Base-by-base conservation (phyloP, 1,140 invertebrate species). In the Hyposmocoma kahamanoa region DNA sequence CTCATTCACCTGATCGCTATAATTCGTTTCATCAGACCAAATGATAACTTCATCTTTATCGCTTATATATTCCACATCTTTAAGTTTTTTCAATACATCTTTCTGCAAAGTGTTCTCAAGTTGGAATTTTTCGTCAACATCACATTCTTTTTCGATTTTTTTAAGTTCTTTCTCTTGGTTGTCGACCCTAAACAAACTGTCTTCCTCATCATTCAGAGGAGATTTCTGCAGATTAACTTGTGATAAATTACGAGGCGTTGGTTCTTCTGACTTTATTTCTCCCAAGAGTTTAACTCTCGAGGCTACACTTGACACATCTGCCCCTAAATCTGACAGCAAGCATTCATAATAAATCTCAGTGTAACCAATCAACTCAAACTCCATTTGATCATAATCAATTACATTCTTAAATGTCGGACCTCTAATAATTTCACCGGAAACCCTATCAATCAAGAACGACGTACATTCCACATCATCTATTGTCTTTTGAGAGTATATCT, bases 311-410 rank as follows among this genome's bases (percentile, higher is more conserved):
- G 55, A 59, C n/a, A 84, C 38, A 56, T 84, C 74, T 42, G 76
- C 76, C 2, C 69, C 59, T 47, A 74, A 51, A 43, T 70, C 67
- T 10, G 66, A 72, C 9, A 77, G 26, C n/a, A 79, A 53, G 20
- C 63, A 67, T 41, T 80, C 74, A 38, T 74, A 73, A 57, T 84
- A 84, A 36, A 82, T 72, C 48, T 80, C 78, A 0, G 63, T 69
- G 22, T 69, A 72, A 8, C 69, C 74, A 4, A 58, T 67, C 10
- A 84, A 13, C 51, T 82, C 76, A 45, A 84, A 82, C 5, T 79
- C 74, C 62, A 80, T 80, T 50, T 74, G 67, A 19, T 54, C 53
- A 21, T 80, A 82, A 56, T 84, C 76, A 22, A 84, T 79, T 1
- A 82, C 59, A 52, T 84, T 84, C 53, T 77, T 78, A 36, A 84